A percentile compares a stretch with the other conserved stretches of the same genome.
These are phyloP conservation scores for Drosophila quadrilineata DNA, from an alignment of 1,140 invertebrate genomes.

Conservation along the genomic window DNA sequence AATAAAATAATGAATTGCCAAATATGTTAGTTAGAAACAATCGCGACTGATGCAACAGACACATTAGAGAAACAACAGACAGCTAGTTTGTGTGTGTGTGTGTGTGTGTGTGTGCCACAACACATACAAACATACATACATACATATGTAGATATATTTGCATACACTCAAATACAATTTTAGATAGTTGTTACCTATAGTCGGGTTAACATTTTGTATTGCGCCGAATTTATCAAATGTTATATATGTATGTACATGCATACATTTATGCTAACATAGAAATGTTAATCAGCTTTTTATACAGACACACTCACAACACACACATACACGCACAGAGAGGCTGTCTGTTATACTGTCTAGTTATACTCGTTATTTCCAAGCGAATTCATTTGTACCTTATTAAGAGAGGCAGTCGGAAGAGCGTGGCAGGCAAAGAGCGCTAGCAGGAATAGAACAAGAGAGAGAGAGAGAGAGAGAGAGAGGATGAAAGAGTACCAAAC, in stretches of 20 bases:
- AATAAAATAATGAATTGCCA: constrained; percentile 25
- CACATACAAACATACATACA: background rate
- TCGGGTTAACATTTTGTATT: background rate
- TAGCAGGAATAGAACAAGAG: background rate
- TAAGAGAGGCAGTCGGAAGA: too few relatives aligned
- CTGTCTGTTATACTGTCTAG: background rate
- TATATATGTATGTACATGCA: background rate
- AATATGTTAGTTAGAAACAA: constrained; percentile 39
- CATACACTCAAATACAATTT: too few relatives aligned
- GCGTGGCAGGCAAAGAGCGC: too few relatives aligned
- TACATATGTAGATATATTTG: background rate
- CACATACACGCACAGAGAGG: constrained; percentile 2
- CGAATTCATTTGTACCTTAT: constrained; percentile 35
- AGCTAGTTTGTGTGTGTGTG: constrained; percentile 2
- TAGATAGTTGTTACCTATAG: too few relatives aligned
- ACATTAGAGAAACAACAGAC: constrained; percentile 18
- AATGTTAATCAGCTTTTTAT: constrained; percentile 1
- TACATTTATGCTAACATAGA: background rate
- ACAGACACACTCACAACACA: background rate
- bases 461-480: background rate
- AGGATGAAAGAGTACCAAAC: constrained; percentile 9
- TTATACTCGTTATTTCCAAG: constrained; percentile 16
- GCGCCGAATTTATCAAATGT: constrained; percentile 1
- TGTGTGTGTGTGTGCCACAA: constrained; percentile 5
- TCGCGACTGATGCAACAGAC: constrained; percentile 37